Evolutionary conservation across 2,888 invertebrate genomes (phyloP).

Genomic region (Apodemia zela): DNA sequence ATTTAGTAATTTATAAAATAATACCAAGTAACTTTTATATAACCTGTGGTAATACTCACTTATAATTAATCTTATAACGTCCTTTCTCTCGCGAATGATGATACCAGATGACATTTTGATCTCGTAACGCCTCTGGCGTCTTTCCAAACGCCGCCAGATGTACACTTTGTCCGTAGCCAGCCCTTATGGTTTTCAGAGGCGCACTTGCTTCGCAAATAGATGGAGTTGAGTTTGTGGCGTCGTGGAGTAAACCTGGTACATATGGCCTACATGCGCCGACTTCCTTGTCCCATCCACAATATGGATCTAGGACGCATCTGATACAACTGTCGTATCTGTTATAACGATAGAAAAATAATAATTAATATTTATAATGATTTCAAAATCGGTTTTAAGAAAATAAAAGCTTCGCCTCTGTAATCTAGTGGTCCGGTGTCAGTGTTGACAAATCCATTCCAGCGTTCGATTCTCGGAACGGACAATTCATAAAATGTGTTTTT

Average conservation of each 20-base stretch:
- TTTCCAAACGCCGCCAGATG: conserved; percentile 79
- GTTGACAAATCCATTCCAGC: no score
- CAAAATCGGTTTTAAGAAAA: no score
- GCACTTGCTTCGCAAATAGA: conserved; percentile 80
- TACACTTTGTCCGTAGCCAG: conserved; percentile 83
- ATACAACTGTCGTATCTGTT: conserved; percentile 81
- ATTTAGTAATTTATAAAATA: no score
- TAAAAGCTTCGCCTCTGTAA: no score
- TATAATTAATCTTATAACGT: conserved; percentile 76
- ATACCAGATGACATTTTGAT: conserved; percentile 73
- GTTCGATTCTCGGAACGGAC: no score
- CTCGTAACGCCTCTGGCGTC: conserved; percentile 70
- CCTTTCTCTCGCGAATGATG: conserved; percentile 78
- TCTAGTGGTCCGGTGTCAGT: no score
- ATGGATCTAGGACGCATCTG: conserved; percentile 83
- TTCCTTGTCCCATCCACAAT: conserved; percentile 86
- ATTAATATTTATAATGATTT: neutral
- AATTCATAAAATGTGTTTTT: no score
- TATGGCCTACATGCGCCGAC: conserved; percentile 79
- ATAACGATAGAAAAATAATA: neutral
- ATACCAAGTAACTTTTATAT: neutral
- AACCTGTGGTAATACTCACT: conserved; percentile 54
- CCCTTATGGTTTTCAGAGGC: conserved; percentile 76
- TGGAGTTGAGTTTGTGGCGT: conserved; percentile 81
- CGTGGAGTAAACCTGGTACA: conserved; percentile 79